Percentiles rank a stretch among this genome's conserved stretches.
Conservation (phyloP, 2,888 invertebrate species). For the Conomelus anceps region DNA sequence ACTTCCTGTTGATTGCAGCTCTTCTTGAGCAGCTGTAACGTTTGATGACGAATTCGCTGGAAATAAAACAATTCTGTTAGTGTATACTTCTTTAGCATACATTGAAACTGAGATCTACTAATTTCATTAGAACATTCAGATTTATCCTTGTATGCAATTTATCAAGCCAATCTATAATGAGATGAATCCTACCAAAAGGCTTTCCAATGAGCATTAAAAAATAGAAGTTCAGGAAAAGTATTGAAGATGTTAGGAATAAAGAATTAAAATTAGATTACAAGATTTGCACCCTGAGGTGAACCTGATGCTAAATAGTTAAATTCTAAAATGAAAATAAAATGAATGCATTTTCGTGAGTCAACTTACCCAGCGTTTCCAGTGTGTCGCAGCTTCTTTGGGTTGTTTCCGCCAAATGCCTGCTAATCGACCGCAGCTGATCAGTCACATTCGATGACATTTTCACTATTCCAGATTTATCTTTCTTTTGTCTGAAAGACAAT, state of each 20-base stretch:
- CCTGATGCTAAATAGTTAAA: background rate
- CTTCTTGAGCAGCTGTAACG: conserved; percentile 62
- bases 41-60: conserved; percentile 47
- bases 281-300: too few species aligned
- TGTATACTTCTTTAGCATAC: too few species aligned
- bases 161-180: too few species aligned
- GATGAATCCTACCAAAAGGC: too few species aligned
- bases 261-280: too few species aligned
- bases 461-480: conserved; percentile 57
- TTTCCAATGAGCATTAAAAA: too few species aligned
- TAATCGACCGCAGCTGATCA: conserved; percentile 76
- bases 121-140: too few species aligned
- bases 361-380: conserved; percentile 61
- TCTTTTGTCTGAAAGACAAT: conserved; percentile 44
- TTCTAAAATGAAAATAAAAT: background rate
- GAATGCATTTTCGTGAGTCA: background rate
- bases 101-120: too few species aligned
- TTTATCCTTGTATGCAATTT: too few species aligned
- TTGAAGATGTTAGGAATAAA: too few species aligned
- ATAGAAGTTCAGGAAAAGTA: too few species aligned
- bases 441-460: conserved; percentile 73
- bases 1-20: conserved; percentile 77
- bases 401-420: conserved; percentile 78
- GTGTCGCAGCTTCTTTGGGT: conserved; percentile 81
- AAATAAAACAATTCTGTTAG: conserved; percentile 36